Conservation (phyloP, 1,140 invertebrate genomes). For the Anoplolepis gracilipes region DNA sequence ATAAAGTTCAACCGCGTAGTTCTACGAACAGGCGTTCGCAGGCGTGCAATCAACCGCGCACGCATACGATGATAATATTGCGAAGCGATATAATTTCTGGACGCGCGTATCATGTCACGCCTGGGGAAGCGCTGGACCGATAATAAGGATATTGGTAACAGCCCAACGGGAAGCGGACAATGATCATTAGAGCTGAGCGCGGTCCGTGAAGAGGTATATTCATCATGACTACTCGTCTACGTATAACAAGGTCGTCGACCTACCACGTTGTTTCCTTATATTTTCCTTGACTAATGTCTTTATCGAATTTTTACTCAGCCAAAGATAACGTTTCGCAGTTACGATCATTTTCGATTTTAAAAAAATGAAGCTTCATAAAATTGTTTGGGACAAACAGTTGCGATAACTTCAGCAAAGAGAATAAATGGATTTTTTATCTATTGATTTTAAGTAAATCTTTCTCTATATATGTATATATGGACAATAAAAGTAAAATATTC, state of each 20-base stretch:
- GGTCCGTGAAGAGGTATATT: slow-evolving; percentile 72
- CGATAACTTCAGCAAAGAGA: neutral
- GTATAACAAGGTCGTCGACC: slow-evolving; percentile 63
- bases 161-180: slow-evolving; percentile 75
- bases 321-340: neutral
- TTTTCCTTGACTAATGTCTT: slow-evolving; percentile 39
- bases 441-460: neutral
- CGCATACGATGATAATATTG: neutral
- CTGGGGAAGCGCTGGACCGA: slow-evolving; percentile 64
- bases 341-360: neutral
- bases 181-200: slow-evolving; percentile 72
- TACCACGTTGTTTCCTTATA: slow-evolving; percentile 35
- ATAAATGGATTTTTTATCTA: neutral
- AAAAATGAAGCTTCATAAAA: neutral
- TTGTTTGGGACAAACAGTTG: neutral
- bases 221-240: slow-evolving; percentile 64
- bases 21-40: slow-evolving; percentile 24
- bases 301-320: neutral
- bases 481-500: neutral
- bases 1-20: slow-evolving; percentile 28
- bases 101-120: slow-evolving; percentile 49
- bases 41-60: slow-evolving; percentile 18
- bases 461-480: neutral
- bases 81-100: slow-evolving; percentile 25
- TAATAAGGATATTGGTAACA: slow-evolving; percentile 78